phyloP scores from a whole-genome alignment of 2,888 invertebrate genomes.

The Orchesella flavescens region DNA sequence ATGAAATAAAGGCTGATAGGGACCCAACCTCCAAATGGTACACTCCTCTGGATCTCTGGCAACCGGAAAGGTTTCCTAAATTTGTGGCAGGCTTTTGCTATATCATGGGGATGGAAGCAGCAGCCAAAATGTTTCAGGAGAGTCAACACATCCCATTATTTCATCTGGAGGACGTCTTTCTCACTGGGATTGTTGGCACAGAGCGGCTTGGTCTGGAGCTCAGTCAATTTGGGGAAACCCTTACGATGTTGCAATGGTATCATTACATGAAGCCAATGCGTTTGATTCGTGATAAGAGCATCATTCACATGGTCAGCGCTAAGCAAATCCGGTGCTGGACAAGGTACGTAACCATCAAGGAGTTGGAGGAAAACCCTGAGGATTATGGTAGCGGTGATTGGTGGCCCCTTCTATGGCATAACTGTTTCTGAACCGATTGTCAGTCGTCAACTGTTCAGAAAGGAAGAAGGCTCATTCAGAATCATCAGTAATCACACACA shows the following conservation, averaged over 20 bases:
- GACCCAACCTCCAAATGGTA: slow-evolving; percentile 73
- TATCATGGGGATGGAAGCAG: slow-evolving; percentile 72
- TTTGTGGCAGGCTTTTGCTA: slow-evolving; percentile 74
- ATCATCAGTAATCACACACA: too few species aligned
- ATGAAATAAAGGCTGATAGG: slow-evolving; percentile 72
- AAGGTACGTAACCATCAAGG: background rate
- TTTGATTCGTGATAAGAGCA: background rate
- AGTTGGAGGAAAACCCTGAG: background rate
- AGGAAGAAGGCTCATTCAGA: too few species aligned
- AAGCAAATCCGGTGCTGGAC: slow-evolving; percentile 26
- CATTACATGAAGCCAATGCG: background rate
- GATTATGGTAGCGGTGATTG: background rate
- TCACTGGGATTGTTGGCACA: slow-evolving; percentile 73
- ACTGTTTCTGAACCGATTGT: slow-evolving; percentile 8
- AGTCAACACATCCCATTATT: slow-evolving; percentile 72
- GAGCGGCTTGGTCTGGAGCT: slow-evolving; percentile 49
- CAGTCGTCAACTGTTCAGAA: too few species aligned
- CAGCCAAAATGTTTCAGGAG: slow-evolving; percentile 71
- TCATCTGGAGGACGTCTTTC: slow-evolving; percentile 74
- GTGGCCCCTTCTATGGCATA: slow-evolving; percentile 22
- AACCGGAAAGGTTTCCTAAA: slow-evolving; percentile 72
- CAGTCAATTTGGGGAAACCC: slow-evolving; percentile 20
- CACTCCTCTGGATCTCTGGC: slow-evolving; percentile 72
- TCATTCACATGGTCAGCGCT: slow-evolving; percentile 16
- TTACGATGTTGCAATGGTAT: slow-evolving; percentile 25